These are phyloP conservation scores for Aleiodes leptofemur DNA, from an alignment of 2,888 invertebrate species.

Conservation along the genomic window DNA sequence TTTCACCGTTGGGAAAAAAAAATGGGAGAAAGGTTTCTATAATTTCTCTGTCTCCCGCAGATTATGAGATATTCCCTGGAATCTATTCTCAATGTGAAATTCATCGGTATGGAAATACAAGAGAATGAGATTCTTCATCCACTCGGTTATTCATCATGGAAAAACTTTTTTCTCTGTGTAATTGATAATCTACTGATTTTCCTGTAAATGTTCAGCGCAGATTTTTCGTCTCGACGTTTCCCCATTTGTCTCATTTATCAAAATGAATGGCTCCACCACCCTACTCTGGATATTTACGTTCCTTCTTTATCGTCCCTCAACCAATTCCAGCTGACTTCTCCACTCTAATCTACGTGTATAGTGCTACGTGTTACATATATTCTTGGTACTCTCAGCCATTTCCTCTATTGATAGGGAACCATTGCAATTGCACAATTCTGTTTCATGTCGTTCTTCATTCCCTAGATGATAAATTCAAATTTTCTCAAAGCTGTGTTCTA, in stretches of 20 bases:
- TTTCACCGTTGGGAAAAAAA: too few relatives aligned
- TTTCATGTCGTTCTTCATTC: slow-evolving; percentile 52
- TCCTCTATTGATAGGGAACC: slow-evolving; percentile 13
- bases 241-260: slow-evolving; percentile 57
- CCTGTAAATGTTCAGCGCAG: slow-evolving; percentile 43
- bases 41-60: too few relatives aligned
- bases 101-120: too few relatives aligned
- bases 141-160: background rate
- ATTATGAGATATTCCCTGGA: too few relatives aligned
- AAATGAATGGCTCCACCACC: slow-evolving; percentile 57
- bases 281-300: slow-evolving; percentile 48
- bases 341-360: slow-evolving; percentile 38
- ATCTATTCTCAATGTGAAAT: too few relatives aligned
- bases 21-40: too few relatives aligned
- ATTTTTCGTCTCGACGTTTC: slow-evolving; percentile 12
- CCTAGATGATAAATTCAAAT: slow-evolving; percentile 58
- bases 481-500: slow-evolving; percentile 40
- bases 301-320: slow-evolving; percentile 13
- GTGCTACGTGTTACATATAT: slow-evolving; percentile 33
- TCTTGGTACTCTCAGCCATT: slow-evolving; percentile 19
- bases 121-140: background rate
- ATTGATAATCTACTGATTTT: slow-evolving; percentile 36
- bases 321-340: slow-evolving; percentile 35
- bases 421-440: slow-evolving; percentile 27
- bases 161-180: background rate